Evolutionary conservation across 2,113 vertebrate genomes (phyloP).

Genomic region (Chaenogobius annularis): DNA sequence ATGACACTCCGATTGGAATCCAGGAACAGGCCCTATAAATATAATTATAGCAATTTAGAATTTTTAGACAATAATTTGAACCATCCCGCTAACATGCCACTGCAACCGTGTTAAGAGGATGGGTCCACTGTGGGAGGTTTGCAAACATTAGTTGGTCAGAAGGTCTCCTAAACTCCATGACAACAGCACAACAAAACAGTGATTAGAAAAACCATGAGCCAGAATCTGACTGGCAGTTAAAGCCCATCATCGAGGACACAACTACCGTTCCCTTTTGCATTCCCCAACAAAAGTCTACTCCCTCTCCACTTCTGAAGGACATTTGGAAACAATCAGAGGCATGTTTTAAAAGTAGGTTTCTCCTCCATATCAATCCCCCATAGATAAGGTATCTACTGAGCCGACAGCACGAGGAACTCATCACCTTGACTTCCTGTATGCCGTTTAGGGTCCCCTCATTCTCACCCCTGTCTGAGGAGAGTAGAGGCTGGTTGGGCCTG

Average conservation of each 20-base stretch:
- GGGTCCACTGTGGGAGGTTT: no score
- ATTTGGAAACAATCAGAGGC: constrained; percentile 96
- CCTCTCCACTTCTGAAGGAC: constrained; percentile 71
- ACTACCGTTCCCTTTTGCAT: constrained; percentile 65
- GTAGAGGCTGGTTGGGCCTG: constrained; percentile 34
- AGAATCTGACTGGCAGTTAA: constrained; percentile 74
- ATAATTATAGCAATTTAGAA: no score
- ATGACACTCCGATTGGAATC: no score
- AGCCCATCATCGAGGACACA: constrained; percentile 70
- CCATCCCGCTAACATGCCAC: no score
- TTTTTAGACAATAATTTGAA: no score
- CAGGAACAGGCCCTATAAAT: no score
- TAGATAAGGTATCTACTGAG: constrained; percentile 93
- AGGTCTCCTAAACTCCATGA: no score
- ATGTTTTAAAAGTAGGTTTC: constrained; percentile 85
- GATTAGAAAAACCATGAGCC: background rate
- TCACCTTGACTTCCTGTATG: constrained; percentile 90
- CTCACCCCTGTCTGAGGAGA: constrained; percentile 62
- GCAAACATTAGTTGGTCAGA: no score
- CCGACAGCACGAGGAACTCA: constrained; percentile 87
- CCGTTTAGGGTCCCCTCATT: constrained; percentile 81
- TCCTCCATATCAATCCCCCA: constrained; percentile 67
- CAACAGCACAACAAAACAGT: no score
- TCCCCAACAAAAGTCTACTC: constrained; percentile 70
- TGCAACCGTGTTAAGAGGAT: no score